Evolutionary conservation across 1,140 invertebrate genomes (phyloP).

Genomic region (Panagrolaimus sp.): DNA sequence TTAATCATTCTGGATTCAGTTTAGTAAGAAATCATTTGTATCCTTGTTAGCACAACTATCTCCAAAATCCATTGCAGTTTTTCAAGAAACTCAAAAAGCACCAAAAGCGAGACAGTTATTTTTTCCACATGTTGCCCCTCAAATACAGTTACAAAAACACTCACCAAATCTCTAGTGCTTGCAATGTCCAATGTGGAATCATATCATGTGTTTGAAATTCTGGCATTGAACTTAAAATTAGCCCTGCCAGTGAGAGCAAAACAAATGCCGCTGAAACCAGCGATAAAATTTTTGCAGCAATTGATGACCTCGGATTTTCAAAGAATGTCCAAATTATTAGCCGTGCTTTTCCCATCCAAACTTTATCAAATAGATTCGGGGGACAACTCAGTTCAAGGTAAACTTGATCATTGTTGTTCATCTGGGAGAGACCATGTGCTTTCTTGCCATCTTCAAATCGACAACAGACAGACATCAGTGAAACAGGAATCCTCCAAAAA

Average conservation of each 20-base stretch:
- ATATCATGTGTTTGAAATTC: conserved; percentile 50
- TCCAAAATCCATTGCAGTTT: too few relatives aligned
- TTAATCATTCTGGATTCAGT: too few relatives aligned
- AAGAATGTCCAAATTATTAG: conserved; percentile 44
- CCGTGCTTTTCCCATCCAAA: conserved; percentile 39
- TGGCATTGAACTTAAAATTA: conserved; percentile 53
- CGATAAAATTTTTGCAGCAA: conserved; percentile 49
- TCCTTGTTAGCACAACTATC: too few relatives aligned
- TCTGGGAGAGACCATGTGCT: neutral
- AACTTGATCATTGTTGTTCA: conserved; percentile 21
- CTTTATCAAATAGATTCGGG: conserved; percentile 47
- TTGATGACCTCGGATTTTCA: conserved; percentile 55
- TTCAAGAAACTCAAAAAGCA: too few relatives aligned
- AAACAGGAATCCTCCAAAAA: conserved; percentile 51
- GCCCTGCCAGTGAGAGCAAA: conserved; percentile 49
- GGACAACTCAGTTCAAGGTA: conserved; percentile 37
- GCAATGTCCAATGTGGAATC: conserved; percentile 39
- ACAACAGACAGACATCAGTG: conserved; percentile 45
- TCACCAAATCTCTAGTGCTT: conserved; percentile 36
- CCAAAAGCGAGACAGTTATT: too few relatives aligned
- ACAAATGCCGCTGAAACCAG: conserved; percentile 54
- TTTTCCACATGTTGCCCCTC: too few relatives aligned
- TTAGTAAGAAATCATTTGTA: too few relatives aligned
- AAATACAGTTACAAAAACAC: too few relatives aligned
- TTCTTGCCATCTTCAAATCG: conserved; percentile 38